These are phyloP conservation scores for Blennius ocellaris DNA, from an alignment of 2,113 vertebrate genomes.

Conservation along the genomic window DNA sequence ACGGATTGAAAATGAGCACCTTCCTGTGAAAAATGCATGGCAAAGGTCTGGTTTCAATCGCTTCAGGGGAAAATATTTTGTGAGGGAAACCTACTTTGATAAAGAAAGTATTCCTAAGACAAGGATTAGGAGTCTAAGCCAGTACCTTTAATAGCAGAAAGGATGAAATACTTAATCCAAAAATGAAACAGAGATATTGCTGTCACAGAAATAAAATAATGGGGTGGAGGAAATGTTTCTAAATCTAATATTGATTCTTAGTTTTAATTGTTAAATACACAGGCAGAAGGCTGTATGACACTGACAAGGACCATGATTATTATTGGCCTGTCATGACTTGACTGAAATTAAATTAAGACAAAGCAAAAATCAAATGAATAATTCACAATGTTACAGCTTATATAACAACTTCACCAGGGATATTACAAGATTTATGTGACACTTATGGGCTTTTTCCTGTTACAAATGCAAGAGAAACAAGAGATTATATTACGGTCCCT, in stretches of 20 bases:
- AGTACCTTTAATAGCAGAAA: constrained; percentile 32
- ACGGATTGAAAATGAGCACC: constrained; percentile 30
- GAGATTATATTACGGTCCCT: too few relatives aligned
- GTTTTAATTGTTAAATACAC: constrained; percentile 24
- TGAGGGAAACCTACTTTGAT: constrained; percentile 11
- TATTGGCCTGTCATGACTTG: neutral
- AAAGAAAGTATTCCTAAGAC: constrained; percentile 53
- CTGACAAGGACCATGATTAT: neutral
- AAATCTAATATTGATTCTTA: constrained; percentile 1
- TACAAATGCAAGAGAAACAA: neutral
- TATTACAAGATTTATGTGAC: neutral
- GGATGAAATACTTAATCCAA: constrained; percentile 39
- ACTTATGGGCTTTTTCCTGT: neutral
- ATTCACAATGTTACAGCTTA: neutral
- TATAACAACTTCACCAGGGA: neutral
- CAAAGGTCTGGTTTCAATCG: constrained; percentile 22
- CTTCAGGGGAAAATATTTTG: constrained; percentile 1
- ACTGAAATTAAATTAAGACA: neutral
- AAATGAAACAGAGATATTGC: constrained; percentile 4
- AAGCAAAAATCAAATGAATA: neutral
- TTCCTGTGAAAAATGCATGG: constrained; percentile 40
- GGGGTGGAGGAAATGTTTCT: constrained; percentile 11
- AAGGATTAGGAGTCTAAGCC: constrained; percentile 59
- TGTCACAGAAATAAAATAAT: constrained; percentile 14
- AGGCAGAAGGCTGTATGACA: constrained; percentile 22